Evolutionary conservation across 2,888 invertebrate species (phyloP).

Genomic region (Heteromyza rotundicornis): DNA sequence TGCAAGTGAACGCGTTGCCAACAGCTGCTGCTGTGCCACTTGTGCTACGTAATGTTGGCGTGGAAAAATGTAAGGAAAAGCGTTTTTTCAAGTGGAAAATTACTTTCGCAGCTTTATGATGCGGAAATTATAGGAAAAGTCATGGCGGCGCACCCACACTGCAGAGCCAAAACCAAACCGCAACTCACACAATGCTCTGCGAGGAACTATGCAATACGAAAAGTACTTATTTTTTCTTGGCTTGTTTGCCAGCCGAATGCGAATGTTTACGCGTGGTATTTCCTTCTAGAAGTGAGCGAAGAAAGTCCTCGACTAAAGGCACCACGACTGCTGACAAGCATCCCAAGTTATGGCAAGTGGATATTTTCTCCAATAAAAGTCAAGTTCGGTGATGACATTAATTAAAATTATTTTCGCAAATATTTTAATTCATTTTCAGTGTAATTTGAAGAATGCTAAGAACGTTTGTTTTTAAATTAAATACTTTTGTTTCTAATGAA

Average conservation of each 20-base stretch:
- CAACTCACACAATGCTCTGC: background rate
- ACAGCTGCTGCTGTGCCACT: background rate
- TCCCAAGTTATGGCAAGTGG: background rate
- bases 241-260: background rate
- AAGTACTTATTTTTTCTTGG: background rate
- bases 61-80: conserved; percentile 16
- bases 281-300: background rate
- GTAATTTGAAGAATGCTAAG: background rate
- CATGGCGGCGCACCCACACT: conserved; percentile 43
- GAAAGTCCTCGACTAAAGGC: background rate
- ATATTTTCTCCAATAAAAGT: background rate
- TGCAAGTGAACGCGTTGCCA: background rate
- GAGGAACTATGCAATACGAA: background rate
- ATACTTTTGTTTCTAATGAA: background rate
- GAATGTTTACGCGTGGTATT: conserved; percentile 1
- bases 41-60: background rate
- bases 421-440: background rate
- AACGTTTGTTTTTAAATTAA: background rate
- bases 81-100: conserved; percentile 58
- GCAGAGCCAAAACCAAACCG: background rate
- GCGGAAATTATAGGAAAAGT: conserved; percentile 61
- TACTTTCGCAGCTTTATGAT: conserved; percentile 61
- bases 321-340: too few relatives aligned
- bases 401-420: background rate
- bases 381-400: background rate